Evolutionary conservation across 1,140 invertebrate genomes (phyloP), one percentile per base, ranked within the genome.

Genomic region (Brachionus manjavacas): DNA sequence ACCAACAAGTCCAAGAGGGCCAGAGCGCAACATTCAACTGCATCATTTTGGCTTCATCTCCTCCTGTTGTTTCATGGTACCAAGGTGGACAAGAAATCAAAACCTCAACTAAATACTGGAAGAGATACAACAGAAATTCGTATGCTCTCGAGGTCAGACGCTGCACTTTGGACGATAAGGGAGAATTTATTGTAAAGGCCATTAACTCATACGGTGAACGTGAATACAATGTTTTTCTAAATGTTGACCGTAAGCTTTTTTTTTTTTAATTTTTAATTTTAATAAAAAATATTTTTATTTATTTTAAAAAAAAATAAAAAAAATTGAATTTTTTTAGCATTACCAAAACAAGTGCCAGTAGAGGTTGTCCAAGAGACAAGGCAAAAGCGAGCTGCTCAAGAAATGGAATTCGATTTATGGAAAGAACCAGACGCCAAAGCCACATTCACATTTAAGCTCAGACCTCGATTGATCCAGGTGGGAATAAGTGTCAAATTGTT

Each of bases 41-140:
- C 89, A 93, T 96, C 85, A 94, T 99, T 85, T 95, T 99, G 86
- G 96, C 96, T 7, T 93, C 94, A 84, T 96, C 96, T 23, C 92
- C 95, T 23, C 95, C 97, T 3, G 96, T 96, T 9, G 92, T 99
- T 43, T 95, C 95, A 23, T 99, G 98, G 98, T 95, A 93, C 85
- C 93, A 95, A 86, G 96, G 96, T 89, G 95, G 95, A 88, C 91
- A 93, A 85, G 96, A 98, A 87, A 90, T 99, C n/a, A 92, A 94
- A 79, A 97, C 99, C 90, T 97, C 96, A 86, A 96, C 98, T 28
- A 99, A 99, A 90, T 97, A 96, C 90, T 99, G 99, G 96, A 99
- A 99, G 91, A 93, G 96, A 85, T 99, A 99, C 88, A 91, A 93
- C 39, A 95, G 95, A 46, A 95, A 97, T 85, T 96, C 99, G 88